Percentiles rank a stretch among this genome's conserved stretches.
Conservation (phyloP, 1,140 invertebrate species). For the Tetramorium parvispinum region DNA sequence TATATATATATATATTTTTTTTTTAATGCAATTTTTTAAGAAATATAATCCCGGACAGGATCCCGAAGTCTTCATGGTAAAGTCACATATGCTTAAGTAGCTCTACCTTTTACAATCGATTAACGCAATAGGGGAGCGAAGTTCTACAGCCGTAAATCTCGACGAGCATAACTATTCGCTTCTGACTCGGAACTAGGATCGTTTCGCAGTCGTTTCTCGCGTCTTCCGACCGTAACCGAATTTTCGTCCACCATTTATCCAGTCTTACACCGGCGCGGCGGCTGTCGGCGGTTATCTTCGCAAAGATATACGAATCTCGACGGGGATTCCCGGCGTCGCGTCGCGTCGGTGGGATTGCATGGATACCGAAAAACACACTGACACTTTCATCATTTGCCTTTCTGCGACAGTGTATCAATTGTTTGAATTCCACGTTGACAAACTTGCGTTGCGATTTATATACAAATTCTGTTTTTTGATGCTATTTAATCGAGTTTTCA, state of each 20-base stretch:
- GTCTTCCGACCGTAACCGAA: slow-evolving; percentile 47
- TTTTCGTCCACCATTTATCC: slow-evolving; percentile 69
- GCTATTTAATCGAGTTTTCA: not conserved
- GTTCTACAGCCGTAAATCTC: slow-evolving; percentile 42
- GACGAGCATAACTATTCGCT: slow-evolving; percentile 41
- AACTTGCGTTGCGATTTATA: not conserved
- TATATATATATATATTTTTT: not conserved
- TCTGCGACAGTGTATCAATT: not conserved
- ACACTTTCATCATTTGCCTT: slow-evolving; percentile 59
- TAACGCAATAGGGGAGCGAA: slow-evolving; percentile 25
- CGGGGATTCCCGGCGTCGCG: slow-evolving; percentile 30
- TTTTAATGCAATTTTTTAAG: not conserved
- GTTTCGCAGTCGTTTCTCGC: slow-evolving; percentile 47
- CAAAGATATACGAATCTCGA: slow-evolving; percentile 31
- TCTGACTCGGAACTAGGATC: slow-evolving; percentile 45
- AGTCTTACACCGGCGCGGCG: slow-evolving; percentile 16
- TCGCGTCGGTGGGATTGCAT: slow-evolving; percentile 18
- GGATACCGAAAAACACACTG: slow-evolving; percentile 49
- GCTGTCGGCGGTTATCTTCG: slow-evolving; percentile 50
- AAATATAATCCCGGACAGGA: not conserved
- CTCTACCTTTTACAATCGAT: slow-evolving; percentile 26
- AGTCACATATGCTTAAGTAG: not conserved
- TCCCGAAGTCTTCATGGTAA: not conserved
- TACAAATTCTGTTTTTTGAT: not conserved
- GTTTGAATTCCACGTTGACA: not conserved